These are phyloP conservation scores for Smittia aterrima DNA, from an alignment of 2,888 invertebrate species.

Conservation along the genomic window DNA sequence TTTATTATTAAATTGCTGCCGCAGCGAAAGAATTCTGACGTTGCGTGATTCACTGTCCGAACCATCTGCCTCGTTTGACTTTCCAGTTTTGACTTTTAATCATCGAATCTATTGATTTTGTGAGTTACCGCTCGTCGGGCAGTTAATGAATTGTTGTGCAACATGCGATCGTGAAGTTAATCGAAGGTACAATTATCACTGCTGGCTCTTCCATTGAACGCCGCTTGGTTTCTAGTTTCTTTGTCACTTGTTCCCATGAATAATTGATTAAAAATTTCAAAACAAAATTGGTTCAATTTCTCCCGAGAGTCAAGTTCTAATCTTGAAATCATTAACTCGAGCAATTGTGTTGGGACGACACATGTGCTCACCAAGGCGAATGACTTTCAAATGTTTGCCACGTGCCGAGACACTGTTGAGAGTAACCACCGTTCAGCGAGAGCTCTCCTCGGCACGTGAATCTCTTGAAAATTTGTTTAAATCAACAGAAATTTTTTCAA, in stretches of 20 bases:
- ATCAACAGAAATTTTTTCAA: neutral
- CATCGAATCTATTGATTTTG: conserved; percentile 14
- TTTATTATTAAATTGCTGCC: neutral
- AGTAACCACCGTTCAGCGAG: conserved; percentile 25
- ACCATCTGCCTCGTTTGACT: neutral
- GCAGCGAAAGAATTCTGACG: neutral
- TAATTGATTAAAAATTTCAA: neutral
- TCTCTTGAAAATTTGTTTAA: neutral
- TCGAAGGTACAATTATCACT: neutral
- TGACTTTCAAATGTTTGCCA: conserved; percentile 37
- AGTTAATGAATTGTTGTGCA: conserved; percentile 2
- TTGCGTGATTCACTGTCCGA: neutral
- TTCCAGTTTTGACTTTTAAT: neutral
- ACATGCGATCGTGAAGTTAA: conserved; percentile 5
- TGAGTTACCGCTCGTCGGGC: neutral
- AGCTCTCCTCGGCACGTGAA: conserved; percentile 33
- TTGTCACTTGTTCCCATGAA: neutral
- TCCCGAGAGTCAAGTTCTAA: conserved; percentile 38
- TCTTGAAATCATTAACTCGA: conserved; percentile 32
- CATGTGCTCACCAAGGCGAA: conserved; percentile 22
- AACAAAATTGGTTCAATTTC: conserved; percentile 27
- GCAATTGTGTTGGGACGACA: neutral
- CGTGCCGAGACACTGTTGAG: conserved; percentile 12
- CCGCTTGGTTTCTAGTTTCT: no score
- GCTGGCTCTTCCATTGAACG: neutral